Evolutionary conservation across 2,797 vertebrate species (phyloP).

Genomic region (Hippopotamyrus pictus): DNA sequence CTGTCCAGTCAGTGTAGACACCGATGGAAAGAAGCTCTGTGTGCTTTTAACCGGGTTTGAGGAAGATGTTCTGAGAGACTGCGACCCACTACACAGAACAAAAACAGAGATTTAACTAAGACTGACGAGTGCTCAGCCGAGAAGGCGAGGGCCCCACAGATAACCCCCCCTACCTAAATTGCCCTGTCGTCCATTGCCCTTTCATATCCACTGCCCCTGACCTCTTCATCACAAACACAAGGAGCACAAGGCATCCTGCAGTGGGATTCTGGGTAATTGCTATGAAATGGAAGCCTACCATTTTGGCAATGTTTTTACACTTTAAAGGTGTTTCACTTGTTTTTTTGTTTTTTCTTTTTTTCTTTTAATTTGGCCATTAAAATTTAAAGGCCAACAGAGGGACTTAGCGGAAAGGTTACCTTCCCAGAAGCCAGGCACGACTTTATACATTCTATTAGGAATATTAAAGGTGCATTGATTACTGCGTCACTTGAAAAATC

Average conservation of each 20-base stretch:
- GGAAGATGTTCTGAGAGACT: not conserved
- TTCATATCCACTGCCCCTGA: constrained; percentile 16
- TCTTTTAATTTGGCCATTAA: constrained; percentile 4
- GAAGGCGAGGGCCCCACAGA: not conserved
- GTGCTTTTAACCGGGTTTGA: not conserved
- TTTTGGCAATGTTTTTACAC: constrained; percentile 30
- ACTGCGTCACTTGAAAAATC: not conserved
- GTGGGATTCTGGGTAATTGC: constrained; percentile 28
- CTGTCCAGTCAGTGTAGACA: not conserved
- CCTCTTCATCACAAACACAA: not conserved
- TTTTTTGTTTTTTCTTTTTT: not conserved
- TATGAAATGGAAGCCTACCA: constrained; percentile 24
- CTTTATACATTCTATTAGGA: not conserved
- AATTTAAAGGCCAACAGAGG: not conserved
- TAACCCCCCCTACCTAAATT: not conserved
- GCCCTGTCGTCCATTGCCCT: constrained; percentile 8
- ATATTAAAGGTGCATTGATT: not conserved
- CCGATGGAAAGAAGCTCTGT: not conserved
- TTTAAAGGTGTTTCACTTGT: not conserved
- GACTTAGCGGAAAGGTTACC: not conserved
- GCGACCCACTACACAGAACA: not conserved
- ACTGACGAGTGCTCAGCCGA: not conserved
- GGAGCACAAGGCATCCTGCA: constrained; percentile 4
- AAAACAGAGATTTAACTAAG: not conserved
- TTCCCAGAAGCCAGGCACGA: not conserved